phyloP scores from a whole-genome alignment of 2,113 vertebrate species.

The Hemibagrus wyckioides region DNA sequence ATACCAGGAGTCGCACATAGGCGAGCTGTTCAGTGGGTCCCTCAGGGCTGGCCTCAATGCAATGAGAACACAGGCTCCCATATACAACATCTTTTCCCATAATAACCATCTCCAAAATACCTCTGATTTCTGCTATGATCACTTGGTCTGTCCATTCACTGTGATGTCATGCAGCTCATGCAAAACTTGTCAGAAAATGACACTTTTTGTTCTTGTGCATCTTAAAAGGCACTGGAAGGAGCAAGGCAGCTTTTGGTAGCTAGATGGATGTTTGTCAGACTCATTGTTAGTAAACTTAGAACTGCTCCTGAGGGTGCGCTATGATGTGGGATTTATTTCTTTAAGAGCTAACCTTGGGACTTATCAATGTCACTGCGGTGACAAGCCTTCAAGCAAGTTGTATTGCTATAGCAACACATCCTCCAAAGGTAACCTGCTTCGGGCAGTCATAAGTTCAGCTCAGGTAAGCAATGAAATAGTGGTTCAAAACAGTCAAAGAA shows the following conservation, averaged over 20 bases:
- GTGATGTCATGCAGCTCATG: constrained; percentile 28
- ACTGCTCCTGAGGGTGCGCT: constrained; percentile 28
- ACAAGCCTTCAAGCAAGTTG: constrained; percentile 33
- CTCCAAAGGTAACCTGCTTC: constrained; percentile 21
- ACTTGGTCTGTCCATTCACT: constrained; percentile 34
- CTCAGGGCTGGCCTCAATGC: constrained; percentile 46
- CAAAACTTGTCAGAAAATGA: constrained; percentile 20
- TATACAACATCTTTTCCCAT: constrained; percentile 41
- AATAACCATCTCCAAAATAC: constrained; percentile 42
- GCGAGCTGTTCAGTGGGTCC: constrained; percentile 38
- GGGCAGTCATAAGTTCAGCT: constrained; percentile 12
- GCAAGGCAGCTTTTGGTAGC: constrained; percentile 2
- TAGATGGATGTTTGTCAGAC: constrained; percentile 32
- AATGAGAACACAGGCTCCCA: constrained; percentile 38
- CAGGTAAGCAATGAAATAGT: constrained; percentile 23
- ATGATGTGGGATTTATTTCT: constrained; percentile 46
- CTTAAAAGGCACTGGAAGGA: not conserved
- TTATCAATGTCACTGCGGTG: constrained; percentile 34
- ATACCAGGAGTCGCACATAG: constrained; percentile 50
- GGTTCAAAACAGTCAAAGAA: not conserved
- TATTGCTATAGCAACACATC: constrained; percentile 41
- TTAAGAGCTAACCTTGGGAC: constrained; percentile 43
- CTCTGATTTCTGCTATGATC: constrained; percentile 34
- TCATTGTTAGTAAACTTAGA: constrained; percentile 37
- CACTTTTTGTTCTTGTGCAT: constrained; percentile 28